Conservation (phyloP, 2,113 vertebrate genomes). For the Sapayoa aenigma region DNA sequence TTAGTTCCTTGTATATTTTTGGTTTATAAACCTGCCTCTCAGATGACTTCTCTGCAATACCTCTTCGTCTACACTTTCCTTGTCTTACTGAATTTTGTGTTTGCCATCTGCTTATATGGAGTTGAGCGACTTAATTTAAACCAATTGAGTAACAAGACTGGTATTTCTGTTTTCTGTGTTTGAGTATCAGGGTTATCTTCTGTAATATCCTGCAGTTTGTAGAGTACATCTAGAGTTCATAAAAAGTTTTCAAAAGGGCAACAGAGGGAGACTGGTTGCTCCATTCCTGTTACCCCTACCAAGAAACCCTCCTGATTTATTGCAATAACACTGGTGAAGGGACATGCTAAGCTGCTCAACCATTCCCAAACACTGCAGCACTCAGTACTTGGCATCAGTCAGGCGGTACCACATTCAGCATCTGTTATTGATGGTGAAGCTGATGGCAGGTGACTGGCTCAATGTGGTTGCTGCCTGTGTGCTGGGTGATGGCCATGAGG, state of each 20-base stretch:
- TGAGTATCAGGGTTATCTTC: background rate
- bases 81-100: background rate
- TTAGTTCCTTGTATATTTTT: background rate
- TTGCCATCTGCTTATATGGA: background rate
- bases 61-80: background rate
- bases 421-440: accelerated
- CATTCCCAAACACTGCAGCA: accelerated
- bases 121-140: background rate
- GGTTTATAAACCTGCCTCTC: background rate
- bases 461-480: accelerated
- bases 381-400: background rate
- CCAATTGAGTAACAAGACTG: background rate
- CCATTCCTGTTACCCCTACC: background rate
- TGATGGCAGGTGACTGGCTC: accelerated
- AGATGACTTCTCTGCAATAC: background rate
- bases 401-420: accelerated
- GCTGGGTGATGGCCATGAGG: background rate
- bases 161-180: background rate
- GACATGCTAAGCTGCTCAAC: background rate
- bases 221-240: background rate
- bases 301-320: background rate
- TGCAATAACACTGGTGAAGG: background rate
- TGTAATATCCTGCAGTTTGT: background rate
- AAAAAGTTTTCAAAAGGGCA: background rate
- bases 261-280: background rate